These are phyloP conservation scores for Pygoscelis adeliae DNA, from an alignment of 2,113 vertebrate species.

Conservation along the genomic window DNA sequence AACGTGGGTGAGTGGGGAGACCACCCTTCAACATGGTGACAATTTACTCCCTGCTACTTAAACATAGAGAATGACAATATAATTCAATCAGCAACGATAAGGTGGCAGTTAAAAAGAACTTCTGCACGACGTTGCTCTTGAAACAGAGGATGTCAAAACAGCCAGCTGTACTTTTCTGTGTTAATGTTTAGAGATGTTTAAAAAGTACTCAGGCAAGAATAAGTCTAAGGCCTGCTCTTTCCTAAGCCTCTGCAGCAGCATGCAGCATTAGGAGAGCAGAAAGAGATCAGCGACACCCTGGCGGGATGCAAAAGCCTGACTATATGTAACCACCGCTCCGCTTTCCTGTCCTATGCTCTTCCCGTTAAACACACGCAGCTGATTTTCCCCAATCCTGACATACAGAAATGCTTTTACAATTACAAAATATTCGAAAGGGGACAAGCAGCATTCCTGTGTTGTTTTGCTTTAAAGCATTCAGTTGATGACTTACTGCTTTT, in stretches of 20 bases:
- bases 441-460: neutral
- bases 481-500: neutral
- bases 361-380: neutral
- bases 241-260: neutral
- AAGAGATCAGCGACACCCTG: neutral
- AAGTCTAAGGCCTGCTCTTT: neutral
- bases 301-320: neutral
- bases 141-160: neutral
- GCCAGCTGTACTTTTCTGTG: neutral
- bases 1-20: neutral
- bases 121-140: neutral
- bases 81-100: neutral
- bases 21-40: neutral
- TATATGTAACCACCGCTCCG: fast-evolving
- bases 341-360: neutral
- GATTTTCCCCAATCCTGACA: neutral
- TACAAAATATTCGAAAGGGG: neutral
- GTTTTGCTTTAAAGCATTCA: neutral
- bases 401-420: neutral
- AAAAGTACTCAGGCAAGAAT: neutral
- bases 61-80: neutral
- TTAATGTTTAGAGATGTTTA: neutral
- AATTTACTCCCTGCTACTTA: neutral
- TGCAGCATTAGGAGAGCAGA: neutral
- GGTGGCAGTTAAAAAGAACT: neutral